Conservation (phyloP, 2,797 vertebrate species). For the Eupleurogrammus muticus region DNA sequence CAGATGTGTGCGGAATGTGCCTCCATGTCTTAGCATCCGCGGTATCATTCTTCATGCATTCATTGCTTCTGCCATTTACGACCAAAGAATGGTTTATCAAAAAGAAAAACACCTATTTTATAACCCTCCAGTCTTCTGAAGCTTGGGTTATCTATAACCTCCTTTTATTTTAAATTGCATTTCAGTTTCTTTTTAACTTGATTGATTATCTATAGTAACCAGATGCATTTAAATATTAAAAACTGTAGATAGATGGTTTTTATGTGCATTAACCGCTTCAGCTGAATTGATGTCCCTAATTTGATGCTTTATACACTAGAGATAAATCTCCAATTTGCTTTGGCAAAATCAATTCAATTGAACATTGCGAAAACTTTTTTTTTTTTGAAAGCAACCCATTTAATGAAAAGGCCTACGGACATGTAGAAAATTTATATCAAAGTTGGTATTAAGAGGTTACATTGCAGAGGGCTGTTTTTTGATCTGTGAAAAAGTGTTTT, state of each 20-base stretch:
- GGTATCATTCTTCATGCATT: not conserved
- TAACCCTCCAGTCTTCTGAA: not conserved
- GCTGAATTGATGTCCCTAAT: not conserved
- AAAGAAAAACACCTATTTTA: too few species aligned
- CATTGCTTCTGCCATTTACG: not conserved
- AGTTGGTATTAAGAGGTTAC: constrained; percentile 14
- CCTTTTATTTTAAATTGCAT: too few species aligned
- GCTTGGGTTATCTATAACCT: too few species aligned
- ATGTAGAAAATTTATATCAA: constrained; percentile 15
- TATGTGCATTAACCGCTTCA: not conserved
- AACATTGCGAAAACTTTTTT: not conserved
- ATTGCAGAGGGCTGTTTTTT: constrained; percentile 18
- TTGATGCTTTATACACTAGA: not conserved
- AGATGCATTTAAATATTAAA: not conserved
- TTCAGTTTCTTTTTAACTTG: not conserved
- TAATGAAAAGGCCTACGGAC: not conserved
- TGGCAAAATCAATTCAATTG: not conserved
- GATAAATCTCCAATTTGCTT: too few species aligned
- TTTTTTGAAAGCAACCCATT: not conserved
- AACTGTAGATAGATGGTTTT: too few species aligned
- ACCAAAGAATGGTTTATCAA: not conserved
- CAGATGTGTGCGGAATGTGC: constrained; percentile 21
- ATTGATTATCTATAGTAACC: not conserved
- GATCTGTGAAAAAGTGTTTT: constrained; percentile 32
- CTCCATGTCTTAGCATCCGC: not conserved